Evolutionary conservation across 2,888 invertebrate species (phyloP), one percentile per base, ranked within the genome.

Genomic region (Smittia aterrima): DNA sequence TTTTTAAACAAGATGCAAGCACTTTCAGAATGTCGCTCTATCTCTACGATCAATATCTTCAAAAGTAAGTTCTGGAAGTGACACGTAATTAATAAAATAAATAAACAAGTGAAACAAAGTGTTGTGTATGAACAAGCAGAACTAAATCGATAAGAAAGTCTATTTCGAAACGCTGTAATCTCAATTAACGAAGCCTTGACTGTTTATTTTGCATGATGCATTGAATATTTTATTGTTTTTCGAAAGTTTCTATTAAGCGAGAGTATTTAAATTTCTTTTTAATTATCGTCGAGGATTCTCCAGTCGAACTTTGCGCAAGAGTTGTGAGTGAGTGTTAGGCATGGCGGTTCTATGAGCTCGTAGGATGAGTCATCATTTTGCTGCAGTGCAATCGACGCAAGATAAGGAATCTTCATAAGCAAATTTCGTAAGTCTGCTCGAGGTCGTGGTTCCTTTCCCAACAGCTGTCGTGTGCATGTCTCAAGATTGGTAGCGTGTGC

Each of bases 401-500:
- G 92, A 82, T 96, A 97, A 0, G 96, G 93, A 75, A 96, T 90
- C 78, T 91, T 88, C 77, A 89, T 88, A 73, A 94, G 87, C 53
- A 96, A 84, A 79, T 88, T 87, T 11, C 89, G 87, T 80, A 93
- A 85, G 78, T 91, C 91, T 64, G 85, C 85, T 13, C 88, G 86
- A 18, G 84, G 84, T 62, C 92, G 86, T 1, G 90, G 86, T 72
- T 84, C 82, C 66, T 86, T 80, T 0, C 92, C 93, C 1, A 89
- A 83, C 66, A 95, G 81, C 79, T 92, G 90, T 67, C 92, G 85
- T 0, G 93, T 90, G 78, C 92, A 92, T 7, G 92, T 89, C 79
- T 97, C 97, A 76, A 97, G 82, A 0, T 95, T 93, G 0, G 94
- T 91, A 0, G 97, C 96, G 85, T 98, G 98, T 0, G 92, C 97